Evolutionary conservation across 2,797 vertebrate genomes (phyloP).

Genomic region (Melanogrammus aeglefinus): DNA sequence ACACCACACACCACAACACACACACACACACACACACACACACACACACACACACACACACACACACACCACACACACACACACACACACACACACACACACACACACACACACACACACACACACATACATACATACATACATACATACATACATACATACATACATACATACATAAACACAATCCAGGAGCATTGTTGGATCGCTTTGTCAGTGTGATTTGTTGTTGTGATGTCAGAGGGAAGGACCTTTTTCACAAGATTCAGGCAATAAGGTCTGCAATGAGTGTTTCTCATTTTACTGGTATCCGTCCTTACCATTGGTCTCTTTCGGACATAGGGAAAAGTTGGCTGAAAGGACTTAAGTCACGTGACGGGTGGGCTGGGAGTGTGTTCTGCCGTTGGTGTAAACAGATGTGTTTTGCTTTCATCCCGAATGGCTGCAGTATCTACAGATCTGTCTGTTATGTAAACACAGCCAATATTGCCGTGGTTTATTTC

Average conservation of each 20-base stretch:
- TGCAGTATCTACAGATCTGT: background rate
- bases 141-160: conserved; percentile 27
- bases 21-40: conserved; percentile 47
- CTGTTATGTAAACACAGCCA: background rate
- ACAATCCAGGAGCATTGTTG: conserved; percentile 51
- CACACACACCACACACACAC: conserved; percentile 49
- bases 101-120: conserved; percentile 37
- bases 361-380: conserved; percentile 45
- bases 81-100: conserved; percentile 24
- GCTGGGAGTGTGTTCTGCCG: conserved; percentile 20
- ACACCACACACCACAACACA: conserved; percentile 32
- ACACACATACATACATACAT: conserved; percentile 36
- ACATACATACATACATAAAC: conserved; percentile 1
- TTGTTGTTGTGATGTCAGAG: conserved; percentile 54
- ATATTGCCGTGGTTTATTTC: background rate
- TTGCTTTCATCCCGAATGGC: background rate
- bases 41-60: conserved; percentile 28
- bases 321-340: conserved; percentile 54
- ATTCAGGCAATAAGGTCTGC: conserved; percentile 58
- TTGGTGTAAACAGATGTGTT: background rate
- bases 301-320: conserved; percentile 51
- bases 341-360: conserved; percentile 53
- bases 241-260: conserved; percentile 63
- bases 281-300: conserved; percentile 64
- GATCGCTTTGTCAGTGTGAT: conserved; percentile 62